Conservation (phyloP, 2,797 vertebrate species). For the Myotis planiceps region DNA sequence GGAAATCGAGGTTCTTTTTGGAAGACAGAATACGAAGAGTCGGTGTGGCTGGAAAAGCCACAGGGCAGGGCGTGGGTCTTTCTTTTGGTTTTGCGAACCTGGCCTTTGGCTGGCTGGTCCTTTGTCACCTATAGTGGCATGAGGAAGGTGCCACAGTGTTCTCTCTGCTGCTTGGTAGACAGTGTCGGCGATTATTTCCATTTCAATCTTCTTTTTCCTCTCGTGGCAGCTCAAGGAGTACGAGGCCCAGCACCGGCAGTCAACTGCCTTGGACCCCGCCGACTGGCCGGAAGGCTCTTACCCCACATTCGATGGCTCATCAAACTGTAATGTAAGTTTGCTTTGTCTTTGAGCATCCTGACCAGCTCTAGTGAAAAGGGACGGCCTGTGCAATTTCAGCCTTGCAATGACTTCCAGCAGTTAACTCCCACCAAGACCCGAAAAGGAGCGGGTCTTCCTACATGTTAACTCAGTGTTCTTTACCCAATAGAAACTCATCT, state of each 20-base stretch:
- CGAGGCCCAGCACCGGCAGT: conserved; percentile 95
- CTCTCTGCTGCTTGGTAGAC: not conserved
- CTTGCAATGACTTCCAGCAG: not conserved
- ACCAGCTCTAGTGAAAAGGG: fast-evolving
- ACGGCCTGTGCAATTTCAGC: not conserved
- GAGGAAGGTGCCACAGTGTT: not conserved
- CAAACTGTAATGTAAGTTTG: conserved; percentile 96
- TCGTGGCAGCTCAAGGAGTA: conserved; percentile 98
- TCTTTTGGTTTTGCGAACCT: not conserved
- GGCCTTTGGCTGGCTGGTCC: not conserved
- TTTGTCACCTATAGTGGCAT: too few species aligned
- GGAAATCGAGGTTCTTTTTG: not conserved
- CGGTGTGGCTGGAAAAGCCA: not conserved
- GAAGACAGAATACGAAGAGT: not conserved
- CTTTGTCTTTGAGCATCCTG: not conserved
- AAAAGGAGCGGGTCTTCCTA: not conserved
- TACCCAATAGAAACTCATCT: not conserved
- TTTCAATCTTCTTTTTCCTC: conserved; percentile 75
- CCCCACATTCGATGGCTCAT: conserved; percentile 93
- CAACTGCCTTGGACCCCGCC: conserved; percentile 85
- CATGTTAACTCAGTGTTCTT: not conserved
- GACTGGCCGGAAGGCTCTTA: conserved; percentile 95
- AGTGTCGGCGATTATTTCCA: not conserved
- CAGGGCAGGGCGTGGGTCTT: not conserved
- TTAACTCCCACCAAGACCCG: not conserved